phyloP scores from a whole-genome alignment of 2,113 vertebrate species.

The Hassar affinis region DNA sequence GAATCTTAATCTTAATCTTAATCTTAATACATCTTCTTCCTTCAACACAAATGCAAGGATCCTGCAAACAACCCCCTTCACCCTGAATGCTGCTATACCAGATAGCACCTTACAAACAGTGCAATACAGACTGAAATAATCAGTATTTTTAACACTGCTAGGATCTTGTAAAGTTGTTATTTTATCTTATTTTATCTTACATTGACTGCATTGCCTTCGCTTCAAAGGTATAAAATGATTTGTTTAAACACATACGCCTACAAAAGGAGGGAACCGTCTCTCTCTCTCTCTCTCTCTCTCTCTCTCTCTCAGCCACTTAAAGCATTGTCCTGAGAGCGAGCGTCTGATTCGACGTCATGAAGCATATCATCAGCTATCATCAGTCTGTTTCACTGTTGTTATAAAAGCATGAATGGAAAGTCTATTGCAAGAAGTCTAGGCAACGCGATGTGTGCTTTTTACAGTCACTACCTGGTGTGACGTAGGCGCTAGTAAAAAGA shows the following conservation, averaged over 20 bases:
- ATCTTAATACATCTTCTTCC: no score
- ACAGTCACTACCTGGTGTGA: slow-evolving; percentile 4
- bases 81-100: neutral
- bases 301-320: no score
- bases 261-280: no score
- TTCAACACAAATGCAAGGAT: neutral
- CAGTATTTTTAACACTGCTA: no score
- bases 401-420: neutral
- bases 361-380: neutral
- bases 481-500: neutral
- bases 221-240: no score
- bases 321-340: neutral
- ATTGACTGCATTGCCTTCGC: no score
- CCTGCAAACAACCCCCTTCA: neutral
- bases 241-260: no score
- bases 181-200: neutral
- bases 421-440: neutral
- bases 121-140: neutral
- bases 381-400: no score
- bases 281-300: no score
- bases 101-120: neutral
- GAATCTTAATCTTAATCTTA: no score
- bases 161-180: no score
- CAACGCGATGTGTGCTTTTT: neutral
- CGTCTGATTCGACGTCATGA: neutral